phyloP scores from a whole-genome alignment of 2,113 vertebrate species.

The Heterochromis multidens region DNA sequence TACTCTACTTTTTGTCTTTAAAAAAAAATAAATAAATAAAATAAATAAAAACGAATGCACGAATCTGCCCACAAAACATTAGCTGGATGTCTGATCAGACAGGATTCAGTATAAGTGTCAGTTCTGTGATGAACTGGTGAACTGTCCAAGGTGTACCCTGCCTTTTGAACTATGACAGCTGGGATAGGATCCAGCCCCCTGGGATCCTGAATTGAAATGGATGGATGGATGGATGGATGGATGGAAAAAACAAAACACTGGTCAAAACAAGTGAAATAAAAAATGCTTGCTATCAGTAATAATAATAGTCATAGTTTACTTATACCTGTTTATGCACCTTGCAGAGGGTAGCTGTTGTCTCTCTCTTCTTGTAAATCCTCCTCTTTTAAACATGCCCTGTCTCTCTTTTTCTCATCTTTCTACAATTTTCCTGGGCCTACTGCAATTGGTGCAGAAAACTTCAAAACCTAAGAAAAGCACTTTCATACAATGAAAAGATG shows the following conservation, averaged over 20 bases:
- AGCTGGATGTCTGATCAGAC: background rate
- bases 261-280: background rate
- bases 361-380: background rate
- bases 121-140: too few relatives aligned
- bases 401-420: background rate
- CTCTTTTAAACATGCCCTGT: background rate
- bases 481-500: slow-evolving; percentile 10
- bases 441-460: background rate
- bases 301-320: background rate
- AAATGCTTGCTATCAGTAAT: background rate
- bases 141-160: too few relatives aligned
- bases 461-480: background rate
- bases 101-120: background rate
- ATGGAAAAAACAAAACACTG: background rate
- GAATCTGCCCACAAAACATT: background rate
- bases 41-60: too few relatives aligned
- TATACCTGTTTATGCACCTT: background rate
- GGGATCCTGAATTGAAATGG: background rate
- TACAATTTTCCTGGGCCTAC: background rate
- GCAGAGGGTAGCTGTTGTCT: background rate
- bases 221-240: background rate
- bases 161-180: too few relatives aligned
- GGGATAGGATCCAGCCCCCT: too few relatives aligned
- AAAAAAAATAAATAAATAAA: too few relatives aligned
- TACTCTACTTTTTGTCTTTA: background rate